Percentiles rank a stretch among this genome's conserved stretches.
phyloP scores from a whole-genome alignment of 2,113 vertebrate genomes.

The Alexandromys fortis region DNA sequence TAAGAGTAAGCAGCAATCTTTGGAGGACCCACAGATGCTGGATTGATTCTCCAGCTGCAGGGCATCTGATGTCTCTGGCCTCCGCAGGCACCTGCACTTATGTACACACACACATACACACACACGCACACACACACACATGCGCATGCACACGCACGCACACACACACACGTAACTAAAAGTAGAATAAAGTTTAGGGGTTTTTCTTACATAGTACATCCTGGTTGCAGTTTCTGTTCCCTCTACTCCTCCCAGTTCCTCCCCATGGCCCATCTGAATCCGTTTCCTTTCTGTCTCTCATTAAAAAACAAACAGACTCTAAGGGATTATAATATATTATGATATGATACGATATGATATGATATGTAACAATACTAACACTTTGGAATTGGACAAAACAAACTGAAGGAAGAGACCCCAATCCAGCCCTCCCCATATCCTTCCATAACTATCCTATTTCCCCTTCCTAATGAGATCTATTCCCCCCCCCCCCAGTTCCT shows the following conservation, averaged over 20 bases:
- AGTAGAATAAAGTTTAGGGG: neutral
- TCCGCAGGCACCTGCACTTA: neutral
- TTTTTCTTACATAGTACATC: neutral
- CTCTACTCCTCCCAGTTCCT: neutral
- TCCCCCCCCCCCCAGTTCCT: neutral
- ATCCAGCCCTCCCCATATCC: neutral
- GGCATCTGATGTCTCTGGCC: neutral
- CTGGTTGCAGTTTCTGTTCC: neutral
- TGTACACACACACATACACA: no score
- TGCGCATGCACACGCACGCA: no score
- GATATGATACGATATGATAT: neutral
- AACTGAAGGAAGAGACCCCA: neutral
- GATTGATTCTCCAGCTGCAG: neutral
- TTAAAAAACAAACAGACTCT: neutral
- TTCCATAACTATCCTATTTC: neutral
- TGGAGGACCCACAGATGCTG: no score
- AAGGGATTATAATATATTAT: neutral
- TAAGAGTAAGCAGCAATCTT: neutral
- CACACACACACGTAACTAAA: neutral
- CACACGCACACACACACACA: rapidly evolving
- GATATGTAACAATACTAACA: neutral
- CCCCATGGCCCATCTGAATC: neutral
- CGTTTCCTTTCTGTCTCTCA: neutral
- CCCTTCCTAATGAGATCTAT: neutral
- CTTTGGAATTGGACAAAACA: neutral